A percentile compares a stretch with the other conserved stretches of the same genome.
These are phyloP conservation scores for Acanthurus tractus DNA, from an alignment of 2,797 vertebrate species.

Conservation along the genomic window DNA sequence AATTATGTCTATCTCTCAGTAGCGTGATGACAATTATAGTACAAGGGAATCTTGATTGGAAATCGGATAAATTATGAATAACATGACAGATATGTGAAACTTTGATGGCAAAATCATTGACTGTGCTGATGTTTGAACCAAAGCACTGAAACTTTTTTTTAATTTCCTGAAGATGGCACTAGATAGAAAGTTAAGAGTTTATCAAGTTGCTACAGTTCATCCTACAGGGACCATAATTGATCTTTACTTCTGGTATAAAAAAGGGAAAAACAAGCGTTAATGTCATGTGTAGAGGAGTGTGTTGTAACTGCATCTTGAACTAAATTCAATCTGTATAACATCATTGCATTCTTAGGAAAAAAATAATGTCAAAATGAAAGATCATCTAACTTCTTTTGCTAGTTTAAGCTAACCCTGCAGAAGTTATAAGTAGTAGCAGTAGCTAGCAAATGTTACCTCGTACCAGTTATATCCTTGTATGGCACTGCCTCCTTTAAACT, in stretches of 20 bases:
- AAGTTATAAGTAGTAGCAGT: background rate
- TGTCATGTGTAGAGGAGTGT: background rate
- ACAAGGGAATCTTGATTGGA: slow-evolving; percentile 12
- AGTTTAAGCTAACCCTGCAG: background rate
- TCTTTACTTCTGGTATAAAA: background rate
- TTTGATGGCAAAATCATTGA: background rate
- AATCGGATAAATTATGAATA: slow-evolving; percentile 10
- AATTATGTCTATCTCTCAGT: background rate
- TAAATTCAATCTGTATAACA: background rate
- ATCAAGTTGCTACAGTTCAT: background rate
- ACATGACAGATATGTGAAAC: background rate
- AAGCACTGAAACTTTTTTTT: background rate
- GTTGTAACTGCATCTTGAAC: background rate
- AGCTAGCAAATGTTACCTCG: background rate
- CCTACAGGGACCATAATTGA: background rate
- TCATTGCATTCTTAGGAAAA: background rate
- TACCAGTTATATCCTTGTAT: background rate
- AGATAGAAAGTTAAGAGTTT: background rate
- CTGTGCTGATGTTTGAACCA: slow-evolving; percentile 1
- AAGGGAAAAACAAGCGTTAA: no score
- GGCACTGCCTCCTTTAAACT: background rate
- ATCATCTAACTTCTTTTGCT: background rate
- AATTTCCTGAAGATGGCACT: background rate
- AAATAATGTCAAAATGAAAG: background rate
- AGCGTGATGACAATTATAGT: slow-evolving; percentile 6